Evolutionary conservation across 2,888 invertebrate genomes (phyloP), one percentile per base, ranked within the genome.

Genomic region (Sphecodes monilicornis): DNA sequence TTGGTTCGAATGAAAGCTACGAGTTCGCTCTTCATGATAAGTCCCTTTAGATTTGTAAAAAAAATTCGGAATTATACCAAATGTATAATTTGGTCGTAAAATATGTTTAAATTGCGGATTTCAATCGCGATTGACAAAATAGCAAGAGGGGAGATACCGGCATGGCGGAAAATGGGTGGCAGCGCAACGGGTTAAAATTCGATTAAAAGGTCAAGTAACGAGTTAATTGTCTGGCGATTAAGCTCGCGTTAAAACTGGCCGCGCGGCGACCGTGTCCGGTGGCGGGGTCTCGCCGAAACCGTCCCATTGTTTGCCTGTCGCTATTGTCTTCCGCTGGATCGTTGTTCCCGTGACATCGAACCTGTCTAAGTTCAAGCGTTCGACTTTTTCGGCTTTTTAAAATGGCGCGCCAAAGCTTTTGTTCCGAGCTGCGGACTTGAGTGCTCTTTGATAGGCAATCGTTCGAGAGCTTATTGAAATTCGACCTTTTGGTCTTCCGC

Each of bases 211-310:
- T 80, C 74, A 85, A 90, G 86, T 86, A 88, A 88, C 89, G 83
- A 88, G 88, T 87, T 90, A 91, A 91, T 90, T 86, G 87, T 73
- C 16, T 11, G 71, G 72, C 86, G 82, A 89, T 88, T 87, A 89
- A 86, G 82, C 86, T 66, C 82, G 72, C 78, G 81, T 83, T 88
- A 82, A 60, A 89, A 88, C 82, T 68, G 78, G 39, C 66, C 72
- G 71, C 64, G 71, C 43, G 77, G 77, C 72, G 39, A 75, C 29
- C 70, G 69, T 36, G 69, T 46, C 29, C 73, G 74, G 29, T 8
- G 22, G 72, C 41, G 74, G 26, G 68, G 71, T n/a, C 43, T 54
- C 41, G 64, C 54, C 86, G 36, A 90, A 88, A 82, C 76, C 80
- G 43, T 29, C 36, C 73, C 72, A 86, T 86, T 88, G 88, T 89